Evolutionary conservation across 2,113 vertebrate genomes (phyloP).

Genomic region (Polyodon spathula): DNA sequence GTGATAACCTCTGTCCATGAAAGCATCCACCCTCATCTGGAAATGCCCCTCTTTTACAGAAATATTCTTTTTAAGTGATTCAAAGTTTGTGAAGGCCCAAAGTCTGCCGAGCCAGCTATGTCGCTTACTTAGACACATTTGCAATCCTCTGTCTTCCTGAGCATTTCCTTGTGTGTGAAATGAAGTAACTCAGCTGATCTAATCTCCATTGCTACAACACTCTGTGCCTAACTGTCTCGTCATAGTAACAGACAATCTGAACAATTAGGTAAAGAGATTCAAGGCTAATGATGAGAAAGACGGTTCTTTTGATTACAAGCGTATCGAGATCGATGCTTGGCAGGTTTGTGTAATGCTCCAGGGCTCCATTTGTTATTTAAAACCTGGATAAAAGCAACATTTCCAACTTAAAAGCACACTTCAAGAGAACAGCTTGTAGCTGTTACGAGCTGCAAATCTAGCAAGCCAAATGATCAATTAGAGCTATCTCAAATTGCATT

Average conservation of each 20-base stretch:
- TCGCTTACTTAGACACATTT: slow-evolving; percentile 78
- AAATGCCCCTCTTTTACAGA: no score
- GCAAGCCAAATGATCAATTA: neutral
- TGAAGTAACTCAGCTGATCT: slow-evolving; percentile 60
- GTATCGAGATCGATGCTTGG: neutral
- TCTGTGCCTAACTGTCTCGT: slow-evolving; percentile 73
- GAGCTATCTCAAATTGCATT: no score
- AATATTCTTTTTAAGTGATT: slow-evolving; percentile 44
- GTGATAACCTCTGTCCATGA: no score
- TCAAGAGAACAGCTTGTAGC: neutral
- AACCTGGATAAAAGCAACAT: neutral
- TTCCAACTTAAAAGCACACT: no score
- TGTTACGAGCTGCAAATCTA: neutral
- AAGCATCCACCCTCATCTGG: no score
- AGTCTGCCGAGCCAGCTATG: slow-evolving; percentile 58
- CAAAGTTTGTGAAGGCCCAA: slow-evolving; percentile 47
- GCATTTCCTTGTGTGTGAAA: slow-evolving; percentile 60
- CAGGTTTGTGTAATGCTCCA: neutral
- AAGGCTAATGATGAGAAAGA: slow-evolving; percentile 21
- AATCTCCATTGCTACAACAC: slow-evolving; percentile 60
- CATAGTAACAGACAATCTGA: slow-evolving; percentile 60
- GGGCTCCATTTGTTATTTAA: neutral
- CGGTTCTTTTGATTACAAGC: slow-evolving; percentile 1
- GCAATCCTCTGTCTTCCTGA: slow-evolving; percentile 64
- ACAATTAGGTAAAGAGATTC: slow-evolving; percentile 60